Evolutionary conservation across 2,888 invertebrate species (phyloP), one percentile per base, ranked within the genome.

Genomic region (Bombylius major): DNA sequence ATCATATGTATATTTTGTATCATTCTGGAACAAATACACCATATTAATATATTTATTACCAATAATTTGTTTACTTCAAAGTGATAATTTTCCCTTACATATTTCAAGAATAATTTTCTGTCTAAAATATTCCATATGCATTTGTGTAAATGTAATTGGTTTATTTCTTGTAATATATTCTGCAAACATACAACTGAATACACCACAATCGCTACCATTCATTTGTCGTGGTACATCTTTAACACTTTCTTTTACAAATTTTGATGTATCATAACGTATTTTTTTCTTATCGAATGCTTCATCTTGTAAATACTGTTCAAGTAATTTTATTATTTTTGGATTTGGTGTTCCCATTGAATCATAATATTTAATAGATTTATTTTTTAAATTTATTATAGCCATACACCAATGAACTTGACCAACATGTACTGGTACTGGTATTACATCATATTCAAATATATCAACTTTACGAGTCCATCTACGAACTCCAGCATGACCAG

Each of bases 121-220:
- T 34, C 98, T 77, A 70, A 96, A 87, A 70, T 93, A 93, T 4
- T 90, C 90, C 96, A 98, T 98, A 73, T 98, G 81, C 50, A 86
- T 79, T 77, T 98, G 97, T 5, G 82, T 78, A 75, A 99, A 99
- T 2, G 81, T 81, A 63, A 94, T 84, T 49, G 81, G 77, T 11
- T 84, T 85, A 69, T 83, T 80, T 51, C 95, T 80, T 0, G 86
- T 78, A 39, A 89, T 75, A 75, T 89, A 96, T 73, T 99, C 98
- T 0, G 97, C 98, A 77, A 90, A 97, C 70, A 93, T 95, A 73
- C 96, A 96, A 32, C 95, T 82, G 73, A 99, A 99, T 77, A 99
- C 90, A 8, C 98, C 98, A 72, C 98, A 99, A 75, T 99, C 98
- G 69, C 90, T 90, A 55, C 96, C 94, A 75, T 98, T 98, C 84